A percentile compares a stretch with the other conserved stretches of the same genome.
Evolutionary conservation across 2,888 invertebrate species (phyloP).

Genomic region (Pardosa pseudoannulata): DNA sequence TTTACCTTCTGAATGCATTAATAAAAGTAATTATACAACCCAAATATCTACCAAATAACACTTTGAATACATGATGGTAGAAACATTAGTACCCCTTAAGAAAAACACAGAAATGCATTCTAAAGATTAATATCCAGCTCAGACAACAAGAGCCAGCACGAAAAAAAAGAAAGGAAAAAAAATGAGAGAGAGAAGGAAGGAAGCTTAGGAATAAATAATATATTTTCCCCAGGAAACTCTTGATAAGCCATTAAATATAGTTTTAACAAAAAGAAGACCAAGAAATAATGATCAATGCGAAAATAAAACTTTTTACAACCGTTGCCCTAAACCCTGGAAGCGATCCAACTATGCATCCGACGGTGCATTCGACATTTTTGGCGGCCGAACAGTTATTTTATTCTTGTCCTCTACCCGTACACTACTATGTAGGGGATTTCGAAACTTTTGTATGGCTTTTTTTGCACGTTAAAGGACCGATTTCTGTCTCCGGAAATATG

Average conservation of each 20-base stretch:
- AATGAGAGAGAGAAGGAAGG: no score
- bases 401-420: conserved; percentile 50
- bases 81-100: no score
- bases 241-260: not conserved
- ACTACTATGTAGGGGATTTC: conserved; percentile 4
- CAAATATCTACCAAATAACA: no score
- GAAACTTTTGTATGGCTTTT: conserved; percentile 52
- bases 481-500: conserved; percentile 48
- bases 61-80: no score
- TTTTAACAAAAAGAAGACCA: not conserved
- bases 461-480: conserved; percentile 15
- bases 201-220: no score
- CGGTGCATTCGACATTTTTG: conserved; percentile 47
- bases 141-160: no score
- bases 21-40: no score
- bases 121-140: no score
- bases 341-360: conserved; percentile 63
- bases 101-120: no score
- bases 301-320: conserved; percentile 54
- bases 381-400: conserved; percentile 34
- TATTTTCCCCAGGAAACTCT: not conserved
- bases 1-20: no score
- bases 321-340: conserved; percentile 51
- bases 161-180: no score
- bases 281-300: conserved; percentile 43